Base-by-base conservation (phyloP, 2,888 invertebrate genomes). In the Spialia ferax region DNA sequence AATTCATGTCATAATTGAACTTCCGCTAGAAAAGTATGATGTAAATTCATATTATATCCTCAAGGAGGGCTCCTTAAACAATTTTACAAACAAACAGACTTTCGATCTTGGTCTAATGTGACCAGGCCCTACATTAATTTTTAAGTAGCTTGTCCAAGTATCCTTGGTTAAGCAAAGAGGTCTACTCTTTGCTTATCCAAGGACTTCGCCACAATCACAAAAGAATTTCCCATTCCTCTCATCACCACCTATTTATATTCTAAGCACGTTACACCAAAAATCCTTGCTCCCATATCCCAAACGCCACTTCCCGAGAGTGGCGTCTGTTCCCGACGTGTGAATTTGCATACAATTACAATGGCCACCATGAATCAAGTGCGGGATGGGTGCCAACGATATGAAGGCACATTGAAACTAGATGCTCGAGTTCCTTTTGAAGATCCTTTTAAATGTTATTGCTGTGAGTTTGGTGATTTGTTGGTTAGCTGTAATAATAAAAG, bases 331-430 rank as follows among this genome's bases (percentile, higher is more conserved):
- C 81, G 85, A 83, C 86, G 79, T 81, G 32, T 72, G 79, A 80
- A 89, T 90, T 90, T 88, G 87, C 89, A 89, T 90, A 85, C 84
- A 82, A 85, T 85, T 84, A 82, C 79, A 81, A 77, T 74, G 69
- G 77, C 76, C 73, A 70, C 70, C 75, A 78, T 77, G 72, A 45
- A 76, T 75, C 80, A 85, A 85, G 76, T 77, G n/a, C 26, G 81
- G 83, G 80, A 86, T 83, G 75, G 75, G 81, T 79, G 82, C 15
- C 42, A 15, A 73, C 73, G 81, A 72, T 74, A 79, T 67, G 50
- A 54, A 55, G 54, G 42, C 55, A 55, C 32, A 63, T 63, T 63
- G 42, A 55, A 55, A 45, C 26, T 22, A 15, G 26, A 26, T 42
- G 13, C 50, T 50, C 23, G 50, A 50, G 22, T 13, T 50, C 1